Evolutionary conservation across 2,888 invertebrate genomes (phyloP), one percentile per base, ranked within the genome.

Genomic region (Napeogenes inachia): DNA sequence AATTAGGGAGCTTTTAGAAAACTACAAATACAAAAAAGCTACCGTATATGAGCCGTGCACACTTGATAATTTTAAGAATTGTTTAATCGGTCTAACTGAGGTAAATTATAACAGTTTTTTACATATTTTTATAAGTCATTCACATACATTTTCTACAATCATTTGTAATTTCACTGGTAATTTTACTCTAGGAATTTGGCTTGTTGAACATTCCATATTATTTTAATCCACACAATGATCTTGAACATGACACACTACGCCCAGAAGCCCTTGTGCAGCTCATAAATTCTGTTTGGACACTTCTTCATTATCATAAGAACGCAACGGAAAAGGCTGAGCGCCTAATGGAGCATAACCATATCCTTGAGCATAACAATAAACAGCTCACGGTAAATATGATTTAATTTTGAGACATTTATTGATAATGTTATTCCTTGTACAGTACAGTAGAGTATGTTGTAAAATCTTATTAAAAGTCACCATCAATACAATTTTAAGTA

Each of bases 31-130:
- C 67, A 89, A 88, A 75, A 87, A 78, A 72, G 81, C 85, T 13
- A 85, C 88, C 12, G 68, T 72, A 3, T 89, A 85, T 61, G 89
- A 89, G 71, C 89, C 89, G 0, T 90, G 89, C 68, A 86, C 86
- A 4, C 64, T 70, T 4, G 77, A 80, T 65, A 90, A 90, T 68
- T 78, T 76, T 60, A 85, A 75, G 62, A 87, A 90, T 71, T 90
- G 89, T 73, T 73, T 89, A 38, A 87, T 89, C 58, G 89, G 89
- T 5, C 73, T 90, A 4, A 75, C 72, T 63, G 89, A 90, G 79
- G 89, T 89, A 75, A 64, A 70, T 71, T 50, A 13, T 12, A 8
- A 35, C 53, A n/a, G 12, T 50, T 53, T 55, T n/a, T 55, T 54
- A 54, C 54, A 6, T 45, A n/a, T 45, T n/a, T 45, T 4, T 45